Base-by-base conservation (phyloP, 1,140 invertebrate species). In the Eciton burchellii region DNA sequence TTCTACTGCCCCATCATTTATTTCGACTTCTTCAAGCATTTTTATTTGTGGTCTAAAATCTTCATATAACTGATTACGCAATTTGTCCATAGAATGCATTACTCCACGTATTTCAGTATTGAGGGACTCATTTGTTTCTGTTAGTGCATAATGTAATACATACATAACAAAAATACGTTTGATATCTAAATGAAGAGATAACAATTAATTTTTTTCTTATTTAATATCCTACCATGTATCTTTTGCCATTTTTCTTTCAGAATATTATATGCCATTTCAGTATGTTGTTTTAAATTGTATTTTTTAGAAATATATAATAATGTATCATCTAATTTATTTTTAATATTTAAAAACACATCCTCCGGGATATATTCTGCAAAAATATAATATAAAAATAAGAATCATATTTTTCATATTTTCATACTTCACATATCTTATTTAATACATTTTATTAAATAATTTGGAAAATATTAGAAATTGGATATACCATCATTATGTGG, bases 201-300 rank as follows among this genome's bases (percentile, higher is more conserved):
- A 52, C n/a, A n/a, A n/a, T n/a, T n/a, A n/a, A n/a, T n/a, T n/a
- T n/a, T n/a, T n/a, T n/a, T n/a, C n/a, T n/a, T n/a, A n/a, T n/a
- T n/a, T n/a, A n/a, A n/a, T 35, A 16, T 49, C 35, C 81, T 89
- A 92, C 92, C 81, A 82, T 90, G 82, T 71, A 93, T 90, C 12
- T 85, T 72, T 24, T 90, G 73, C 86, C 88, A 91, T 43, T 91
- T 81, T 0, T 83, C 14, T 63, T 91, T 83, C 11, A 94, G 35
- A n/a, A 63, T 82, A 24, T 84, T 84, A 57, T 90, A 84, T 0
- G 91, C 88, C 77, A 91, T 84, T 24, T 87, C 66, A 5, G 91
- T 81, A 86, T 94, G 93, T 85, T 89, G 92, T n/a, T 94, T 77
- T 35, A 94, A 70, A 70, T 94, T 88, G 72, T 92, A 94, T 49